A percentile compares a stretch with the other conserved stretches of the same genome.
These are phyloP conservation scores for Lerista edwardsae DNA, from an alignment of 2,797 vertebrate species.

Conservation along the genomic window DNA sequence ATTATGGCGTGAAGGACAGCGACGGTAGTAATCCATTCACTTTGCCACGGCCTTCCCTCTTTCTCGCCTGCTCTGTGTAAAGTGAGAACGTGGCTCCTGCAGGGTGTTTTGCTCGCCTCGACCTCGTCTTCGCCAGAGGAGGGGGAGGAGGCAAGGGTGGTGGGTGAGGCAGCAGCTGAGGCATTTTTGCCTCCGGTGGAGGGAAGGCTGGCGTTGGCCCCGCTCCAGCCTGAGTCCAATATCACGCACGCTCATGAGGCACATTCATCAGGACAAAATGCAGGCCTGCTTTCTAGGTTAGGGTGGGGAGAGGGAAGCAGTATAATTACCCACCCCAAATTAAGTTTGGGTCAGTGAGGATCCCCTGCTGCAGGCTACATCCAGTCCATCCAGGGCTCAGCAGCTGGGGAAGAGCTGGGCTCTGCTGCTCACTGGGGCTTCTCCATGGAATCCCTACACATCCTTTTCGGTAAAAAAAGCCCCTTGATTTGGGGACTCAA, in stretches of 20 bases:
- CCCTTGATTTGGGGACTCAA: too few relatives aligned
- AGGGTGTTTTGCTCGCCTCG: not conserved
- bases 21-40: not conserved
- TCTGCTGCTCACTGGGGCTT: not conserved
- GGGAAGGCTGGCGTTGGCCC: not conserved
- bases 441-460: not conserved
- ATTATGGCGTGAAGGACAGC: not conserved
- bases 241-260: not conserved
- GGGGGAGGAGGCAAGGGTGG: not conserved
- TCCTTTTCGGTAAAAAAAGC: too few relatives aligned
- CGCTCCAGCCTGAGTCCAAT: not conserved
- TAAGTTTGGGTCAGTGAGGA: not conserved
- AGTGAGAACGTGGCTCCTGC: not conserved
- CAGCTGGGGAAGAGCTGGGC: not conserved
- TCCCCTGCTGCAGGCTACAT: not conserved
- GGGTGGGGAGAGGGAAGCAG: not conserved
- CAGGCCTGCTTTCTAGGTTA: not conserved
- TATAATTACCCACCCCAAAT: not conserved
- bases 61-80: not conserved
- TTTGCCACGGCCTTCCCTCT: not conserved
- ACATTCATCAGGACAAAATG: not conserved
- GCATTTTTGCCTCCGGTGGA: not conserved
- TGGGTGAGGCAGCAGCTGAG: not conserved
- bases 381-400: not conserved
- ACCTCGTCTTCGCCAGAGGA: not conserved